Base-by-base conservation (phyloP, 2,888 invertebrate species). In the Acrocera orbiculus region DNA sequence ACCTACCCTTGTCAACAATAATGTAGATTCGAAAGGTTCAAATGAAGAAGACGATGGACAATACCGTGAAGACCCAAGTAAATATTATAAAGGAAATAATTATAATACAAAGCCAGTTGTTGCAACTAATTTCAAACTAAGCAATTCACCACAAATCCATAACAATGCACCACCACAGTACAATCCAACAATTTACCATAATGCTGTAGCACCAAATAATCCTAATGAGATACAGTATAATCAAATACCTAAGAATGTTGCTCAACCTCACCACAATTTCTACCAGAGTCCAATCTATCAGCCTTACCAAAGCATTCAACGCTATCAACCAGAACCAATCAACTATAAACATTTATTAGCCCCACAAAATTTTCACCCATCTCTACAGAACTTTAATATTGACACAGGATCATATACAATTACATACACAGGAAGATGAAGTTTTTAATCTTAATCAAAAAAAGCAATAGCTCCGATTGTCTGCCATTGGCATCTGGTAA, bases 21-120 rank as follows among this genome's bases (percentile, higher is more conserved):
- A 65, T 51, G 67, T 66, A 40, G 50, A 59, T 36, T 67, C 68
- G 1, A 44, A 63, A 36, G 58, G 51, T n/a, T 56, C 54, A 7
- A 61, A 64, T 27, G 74, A 78, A 50, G 72, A 80, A 48, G 85
- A 85, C 49, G 85, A 85, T 50, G 85, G 85, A 0, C 83, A 85
- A 48, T 85, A 85, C 58, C 66, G 81, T 28, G 85, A 85, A 52
- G 83, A 85, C 53, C 85, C 85, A 0, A 69, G 70, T 39, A 67
- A 79, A 39, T 85, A 85, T 61, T 76, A 79, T 54, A 69, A 70
- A 43, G 73, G 76, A 49, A 72, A 76, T 7, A 68, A 69, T 43
- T 54, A 31, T 32, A 73, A 67, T 59, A 51, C 51, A 11, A 37
- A 35, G 24, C 39, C 39, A 23, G 40, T 51, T 20, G 45, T 53